Conservation (phyloP, 1,140 invertebrate species). For the Drosophila kanapiae region DNA sequence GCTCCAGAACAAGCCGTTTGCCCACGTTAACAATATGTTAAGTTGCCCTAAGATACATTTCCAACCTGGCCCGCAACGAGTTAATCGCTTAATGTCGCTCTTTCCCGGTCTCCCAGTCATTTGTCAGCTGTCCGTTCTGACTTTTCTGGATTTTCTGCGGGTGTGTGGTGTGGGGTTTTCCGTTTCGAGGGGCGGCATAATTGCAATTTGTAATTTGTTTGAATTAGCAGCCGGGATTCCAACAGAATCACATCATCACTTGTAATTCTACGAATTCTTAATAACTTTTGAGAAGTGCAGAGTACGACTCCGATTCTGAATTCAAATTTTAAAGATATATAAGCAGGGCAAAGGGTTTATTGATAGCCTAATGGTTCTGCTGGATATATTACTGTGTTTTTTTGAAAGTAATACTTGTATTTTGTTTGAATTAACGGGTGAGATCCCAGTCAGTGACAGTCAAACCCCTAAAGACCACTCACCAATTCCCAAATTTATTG, state of each 20-base stretch:
- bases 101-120: constrained; percentile 53
- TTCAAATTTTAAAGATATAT: no score
- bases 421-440: constrained; percentile 69
- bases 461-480: constrained; percentile 6
- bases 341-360: no score
- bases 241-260: neutral
- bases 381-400: neutral
- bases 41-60: constrained; percentile 51
- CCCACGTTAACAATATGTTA: constrained; percentile 83
- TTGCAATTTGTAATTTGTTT: constrained; percentile 73
- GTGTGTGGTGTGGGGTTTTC: constrained; percentile 12
- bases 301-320: neutral
- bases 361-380: no score
- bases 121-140: constrained; percentile 73
- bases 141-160: constrained; percentile 18
- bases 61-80: constrained; percentile 56
- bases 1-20: constrained; percentile 60
- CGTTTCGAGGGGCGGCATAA: constrained; percentile 44
- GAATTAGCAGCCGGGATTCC: constrained; percentile 56
- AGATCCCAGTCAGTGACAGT: constrained; percentile 56
- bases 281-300: neutral
- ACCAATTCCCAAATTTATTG: constrained; percentile 67
- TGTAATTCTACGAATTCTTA: neutral
- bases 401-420: constrained; percentile 27
- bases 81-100: constrained; percentile 78